Evolutionary conservation across 1,140 invertebrate genomes (phyloP), one percentile per base, ranked within the genome.

Genomic region (Chironomus tepperi): DNA sequence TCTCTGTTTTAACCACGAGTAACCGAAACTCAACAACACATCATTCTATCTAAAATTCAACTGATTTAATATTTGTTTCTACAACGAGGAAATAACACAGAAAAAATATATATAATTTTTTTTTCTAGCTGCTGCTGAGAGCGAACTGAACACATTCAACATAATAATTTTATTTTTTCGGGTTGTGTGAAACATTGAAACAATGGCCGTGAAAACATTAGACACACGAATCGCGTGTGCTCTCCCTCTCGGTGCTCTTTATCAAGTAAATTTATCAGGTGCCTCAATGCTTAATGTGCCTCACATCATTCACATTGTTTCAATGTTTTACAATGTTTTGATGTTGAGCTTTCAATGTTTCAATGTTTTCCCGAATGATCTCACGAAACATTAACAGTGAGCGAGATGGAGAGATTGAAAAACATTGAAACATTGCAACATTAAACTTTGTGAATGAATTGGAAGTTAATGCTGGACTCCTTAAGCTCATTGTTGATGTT

Each of bases 11-110:
- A 34, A 34, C 47, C 3, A 15, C 12, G 47, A 12, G 47, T n/a
- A 57, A n/a, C 47, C 65, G 65, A 70, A 70, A 70, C 65, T 70
- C 65, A 70, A 70, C 16, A 70, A 70, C 65, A 70, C 65, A 70
- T 70, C 65, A 70, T 70, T 18, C 65, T 21, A 21, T 21, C 65
- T 70, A 70, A 70, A 70, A 70, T 19, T 19, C 65, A 19, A 70
- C 65, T 70, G 64, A 70, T 70, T 70, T 70, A 70, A 19, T 70
- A 19, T 70, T 70, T 21, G 65, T 70, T 70, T 70, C 19, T 21
- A 21, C 65, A 70, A 21, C 65, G 65, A 70, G 65, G 65, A 70
- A 70, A 70, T 57, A 57, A 57, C 47, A 57, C 47, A 57, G 47
- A 12, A 57, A 57, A n/a, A n/a, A n/a, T 47, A 34, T 1, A 57